Evolutionary conservation across 2,797 vertebrate genomes (phyloP), one percentile per base, ranked within the genome.

Genomic region (Hozukius guyotensis): DNA sequence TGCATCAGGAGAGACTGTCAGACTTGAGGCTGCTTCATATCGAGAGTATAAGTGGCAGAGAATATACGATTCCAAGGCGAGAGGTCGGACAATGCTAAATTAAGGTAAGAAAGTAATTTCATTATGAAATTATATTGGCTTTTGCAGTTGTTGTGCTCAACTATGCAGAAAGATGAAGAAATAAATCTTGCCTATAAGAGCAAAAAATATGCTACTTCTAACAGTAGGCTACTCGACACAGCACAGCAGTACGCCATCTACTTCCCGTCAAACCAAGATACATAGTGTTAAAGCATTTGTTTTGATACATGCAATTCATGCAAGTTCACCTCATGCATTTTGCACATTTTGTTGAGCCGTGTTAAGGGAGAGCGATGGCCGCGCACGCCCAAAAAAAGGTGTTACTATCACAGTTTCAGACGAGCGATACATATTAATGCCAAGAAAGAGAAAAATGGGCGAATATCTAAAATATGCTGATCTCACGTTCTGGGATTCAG

Each of bases 401-500:
- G 88, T 88, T 87, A 72, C 85, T 87, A 88, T 88, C 84, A 85
- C 69, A 80, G 67, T 59, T 89, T 61, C 66, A 85, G 79, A 83
- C 12, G 8, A 79, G 75, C 60, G 49, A 91, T 84, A 77, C 89
- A 89, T 91, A 90, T 89, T 90, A 87, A 92, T 87, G 72, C 75
- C 56, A 60, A 68, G 61, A 32, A 53, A 5, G 69, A 57, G 65
- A 57, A 83, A 87, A 88, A 88, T 46, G 61, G 77, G 56, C 59
- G 55, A 92, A 93, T 90, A 91, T 90, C 86, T 88, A 60, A 92
- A 92, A 93, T 94, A 93, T 92, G 93, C 93, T 94, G 93, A 94
- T 93, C 83, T 90, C 56, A 75, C 90, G 83, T 92, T 88, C 80
- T 2, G 56, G 72, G 87, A 90, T 82, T 87, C 60, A 83, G 88